Evolutionary conservation across 1,140 invertebrate species (phyloP), one percentile per base, ranked within the genome.

Genomic region (Batillaria attramentaria): DNA sequence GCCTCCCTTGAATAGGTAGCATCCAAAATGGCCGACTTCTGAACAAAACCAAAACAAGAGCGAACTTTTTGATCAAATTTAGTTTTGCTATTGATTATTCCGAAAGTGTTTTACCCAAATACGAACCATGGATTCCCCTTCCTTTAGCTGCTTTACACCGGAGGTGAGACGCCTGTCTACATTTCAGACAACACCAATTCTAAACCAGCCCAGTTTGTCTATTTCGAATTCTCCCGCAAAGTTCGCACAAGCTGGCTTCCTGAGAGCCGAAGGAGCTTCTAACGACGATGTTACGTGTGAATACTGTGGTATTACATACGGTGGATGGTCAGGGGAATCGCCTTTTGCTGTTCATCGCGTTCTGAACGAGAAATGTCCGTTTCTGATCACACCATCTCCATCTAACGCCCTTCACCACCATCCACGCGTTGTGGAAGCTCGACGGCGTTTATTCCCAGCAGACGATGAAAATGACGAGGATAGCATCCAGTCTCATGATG

Each of bases 271-370:
- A 31, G 60, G 54, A 65, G 68, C 65, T 72, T 6, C 4, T 4
- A n/a, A 54, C 8, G 81, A 80, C 60, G 74, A 79, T 57, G 78
- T 82, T 76, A 68, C 43, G 50, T 82, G 81, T 69, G 39, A 50
- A 46, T 24, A 18, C 24, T 82, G 81, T 78, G 43, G 41, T 37
- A 46, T 78, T 2, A 68, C 50, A 39, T 80, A 75, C 60, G 39
- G 60, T 18, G 62, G 42, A 3, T 82, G 81, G 81, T 18, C 24
- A 6, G 78, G 75, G 10, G 78, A 82, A 68, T 82, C 81, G 6
- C 81, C 81, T 2, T 68, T 80, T 20, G 81, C 81, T 37, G 81
- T 82, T 5, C 81, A 82, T 70, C 73, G 81, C 10, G 73, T 72
- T 0, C 72, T 82, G 1, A 80, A 65, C 33, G 78, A 75, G n/a